Evolutionary conservation across 1,140 invertebrate genomes (phyloP), one percentile per base, ranked within the genome.

Genomic region (Pentalonia nigronervosa): DNA sequence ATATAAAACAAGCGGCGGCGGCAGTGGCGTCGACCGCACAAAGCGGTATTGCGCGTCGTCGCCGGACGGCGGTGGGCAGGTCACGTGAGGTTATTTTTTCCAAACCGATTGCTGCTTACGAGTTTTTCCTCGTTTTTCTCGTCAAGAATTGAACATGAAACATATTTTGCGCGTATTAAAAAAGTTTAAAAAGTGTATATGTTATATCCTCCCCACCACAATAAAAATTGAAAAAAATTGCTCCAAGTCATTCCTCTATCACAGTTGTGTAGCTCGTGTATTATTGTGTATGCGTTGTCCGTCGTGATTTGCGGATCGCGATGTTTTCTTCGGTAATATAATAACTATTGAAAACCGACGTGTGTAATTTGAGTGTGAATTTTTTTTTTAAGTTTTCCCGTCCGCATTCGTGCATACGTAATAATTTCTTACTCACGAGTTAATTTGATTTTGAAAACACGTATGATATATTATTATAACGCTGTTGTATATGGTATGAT

Each of bases 1-100:
- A 14, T 11, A 87, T 87, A 88, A 87, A 87, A 48, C 48, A n/a
- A 89, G n/a, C 88, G 9, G 48, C 87, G 87, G n/a, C 87, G 21
- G 48, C 87, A 48, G 30, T 14, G 30, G 30, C 87, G 50, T 41
- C 88, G 88, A 53, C 41, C 41, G 87, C 41, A 41, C 41, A 41
- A 41, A 41, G 41, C 41, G 41, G 41, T 41, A 41, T 41, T 4
- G 41, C 41, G 41, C 36, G 83, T 21, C 83, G 45, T 30, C 14
- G 81, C 81, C 81, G 81, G 34, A n/a, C 30, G n/a, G 4, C n/a
- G n/a, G 60, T n/a, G 11, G 60, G 60, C 30, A 76, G 60, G 30
- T 76, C 60, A 76, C 60, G 60, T 76, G 60, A 76, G 60, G 60
- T 76, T 76, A 76, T 76, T 76, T 76, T n/a, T 14, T 76, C n/a